Base-by-base conservation (phyloP, 2,113 vertebrate genomes). In the Cephalopterus ornatus region DNA sequence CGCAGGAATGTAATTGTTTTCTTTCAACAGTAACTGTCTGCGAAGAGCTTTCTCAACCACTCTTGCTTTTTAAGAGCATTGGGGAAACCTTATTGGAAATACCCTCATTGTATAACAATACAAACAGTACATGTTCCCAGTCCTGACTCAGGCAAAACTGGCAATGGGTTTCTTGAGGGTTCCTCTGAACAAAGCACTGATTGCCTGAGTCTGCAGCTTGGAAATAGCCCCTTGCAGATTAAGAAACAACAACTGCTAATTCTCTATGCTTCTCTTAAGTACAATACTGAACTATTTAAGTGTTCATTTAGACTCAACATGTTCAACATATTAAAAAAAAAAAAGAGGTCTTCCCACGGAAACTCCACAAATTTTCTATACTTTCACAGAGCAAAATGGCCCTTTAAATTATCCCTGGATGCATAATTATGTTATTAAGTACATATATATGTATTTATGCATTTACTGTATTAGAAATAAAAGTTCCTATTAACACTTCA, bases 141-240 rank as follows among this genome's bases (percentile, higher is more conserved):
- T 65, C 35, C 81, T 94, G 89, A 94, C 77, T 82, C 62, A 82
- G 18, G 62, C 41, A 73, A 91, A 96, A 94, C 19, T 37, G 65
- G 32, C 37, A 91, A 84, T 78, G 61, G 16, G 47, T 88, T 94
- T 95, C 91, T 65, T 81, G 80, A 81, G 81, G 35, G 37, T 66
- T 94, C 58, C 41, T 82, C 74, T 89, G 32, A 59, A 91, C 41
- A 85, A 91, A 82, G 22, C 4, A 3, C 82, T 62, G 41, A 63
- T 92, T 79, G 62, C 87, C 56, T 85, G 81, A 94, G 47, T 78
- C 66, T 5, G 6, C 73, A 95, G 41, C 58, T 80, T 74, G 56
- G 44, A 96, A 95, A 92, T 62, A 92, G 93, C 49, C n/a, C 73
- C 74, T 91, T 88, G 58, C 52, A 91, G 81, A 88, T 70, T 77